Evolutionary conservation across 2,888 invertebrate species (phyloP).

Genomic region (Microdon myrmicae): DNA sequence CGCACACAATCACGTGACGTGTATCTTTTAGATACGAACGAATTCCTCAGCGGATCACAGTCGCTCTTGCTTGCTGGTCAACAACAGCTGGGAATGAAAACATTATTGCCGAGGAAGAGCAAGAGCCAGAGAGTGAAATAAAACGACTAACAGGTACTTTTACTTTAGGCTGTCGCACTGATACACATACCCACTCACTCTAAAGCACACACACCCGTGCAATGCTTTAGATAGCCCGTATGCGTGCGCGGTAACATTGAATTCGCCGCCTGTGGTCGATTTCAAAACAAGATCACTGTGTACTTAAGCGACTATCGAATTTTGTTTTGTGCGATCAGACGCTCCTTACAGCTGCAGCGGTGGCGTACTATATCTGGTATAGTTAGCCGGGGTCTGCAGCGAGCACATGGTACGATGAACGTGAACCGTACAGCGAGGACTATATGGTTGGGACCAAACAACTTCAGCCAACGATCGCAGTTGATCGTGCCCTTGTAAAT

Average conservation of each 20-base stretch:
- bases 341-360: constrained; percentile 14
- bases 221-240: too few species aligned
- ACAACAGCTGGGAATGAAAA: constrained; percentile 4
- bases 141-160: constrained; percentile 53
- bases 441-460: constrained; percentile 19
- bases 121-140: constrained; percentile 45
- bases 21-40: constrained; percentile 31
- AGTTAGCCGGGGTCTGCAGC: constrained; percentile 25
- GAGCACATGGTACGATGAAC: constrained; percentile 3
- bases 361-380: background rate
- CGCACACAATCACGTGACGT: constrained; percentile 4
- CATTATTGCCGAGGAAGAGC: constrained; percentile 12
- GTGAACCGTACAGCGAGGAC: background rate
- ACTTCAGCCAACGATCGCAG: constrained; percentile 48
- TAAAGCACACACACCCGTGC: constrained; percentile 10
- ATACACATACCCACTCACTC: constrained; percentile 9
- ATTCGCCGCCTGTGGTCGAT: constrained; percentile 24
- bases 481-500: constrained; percentile 53
- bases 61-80: background rate
- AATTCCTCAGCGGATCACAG: constrained; percentile 5
- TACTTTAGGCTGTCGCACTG: constrained; percentile 30
- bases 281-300: constrained; percentile 32
- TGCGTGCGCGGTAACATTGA: constrained; percentile 45
- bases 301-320: constrained; percentile 45
- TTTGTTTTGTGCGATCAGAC: constrained; percentile 46